phyloP scores from a whole-genome alignment of 1,140 invertebrate genomes.

The Cecropterus lyciades region DNA sequence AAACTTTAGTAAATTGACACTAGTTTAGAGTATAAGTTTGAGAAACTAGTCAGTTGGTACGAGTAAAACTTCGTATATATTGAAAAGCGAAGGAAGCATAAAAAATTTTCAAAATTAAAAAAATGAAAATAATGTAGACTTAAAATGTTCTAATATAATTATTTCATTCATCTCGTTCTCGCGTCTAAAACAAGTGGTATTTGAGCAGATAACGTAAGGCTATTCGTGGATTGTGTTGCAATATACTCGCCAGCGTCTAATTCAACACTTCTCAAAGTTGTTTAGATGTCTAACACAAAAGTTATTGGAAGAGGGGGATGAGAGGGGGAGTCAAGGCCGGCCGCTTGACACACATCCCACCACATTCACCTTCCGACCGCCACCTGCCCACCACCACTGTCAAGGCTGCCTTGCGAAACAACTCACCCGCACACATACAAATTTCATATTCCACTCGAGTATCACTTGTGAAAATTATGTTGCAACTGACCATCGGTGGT shows the following conservation, averaged over 20 bases:
- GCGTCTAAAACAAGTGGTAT: too few relatives aligned
- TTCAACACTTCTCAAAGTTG: conserved; percentile 24
- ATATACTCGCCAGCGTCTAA: conserved; percentile 8
- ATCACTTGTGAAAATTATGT: conserved; percentile 62
- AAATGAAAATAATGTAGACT: too few relatives aligned
- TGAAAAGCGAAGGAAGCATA: too few relatives aligned
- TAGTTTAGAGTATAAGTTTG: too few relatives aligned
- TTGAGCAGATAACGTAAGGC: not conserved
- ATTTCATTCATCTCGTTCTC: too few relatives aligned
- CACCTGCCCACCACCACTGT: conserved; percentile 71
- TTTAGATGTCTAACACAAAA: conserved; percentile 46
- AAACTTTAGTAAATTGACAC: too few relatives aligned
- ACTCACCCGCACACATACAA: conserved; percentile 42
- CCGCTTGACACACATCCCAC: conserved; percentile 71
- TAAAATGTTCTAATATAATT: too few relatives aligned
- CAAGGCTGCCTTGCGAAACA: conserved; percentile 76
- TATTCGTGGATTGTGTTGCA: conserved; percentile 1
- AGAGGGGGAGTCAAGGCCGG: conserved; percentile 75
- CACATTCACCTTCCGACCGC: conserved; percentile 77
- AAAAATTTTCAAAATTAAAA: too few relatives aligned
- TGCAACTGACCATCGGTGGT: conserved; percentile 48
- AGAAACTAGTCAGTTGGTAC: too few relatives aligned
- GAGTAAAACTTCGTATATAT: too few relatives aligned
- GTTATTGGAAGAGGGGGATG: conserved; percentile 52
- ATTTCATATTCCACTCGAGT: conserved; percentile 49